These are phyloP conservation scores for Hydrolagus affinis DNA, from an alignment of 2,113 vertebrate species.

Conservation along the genomic window DNA sequence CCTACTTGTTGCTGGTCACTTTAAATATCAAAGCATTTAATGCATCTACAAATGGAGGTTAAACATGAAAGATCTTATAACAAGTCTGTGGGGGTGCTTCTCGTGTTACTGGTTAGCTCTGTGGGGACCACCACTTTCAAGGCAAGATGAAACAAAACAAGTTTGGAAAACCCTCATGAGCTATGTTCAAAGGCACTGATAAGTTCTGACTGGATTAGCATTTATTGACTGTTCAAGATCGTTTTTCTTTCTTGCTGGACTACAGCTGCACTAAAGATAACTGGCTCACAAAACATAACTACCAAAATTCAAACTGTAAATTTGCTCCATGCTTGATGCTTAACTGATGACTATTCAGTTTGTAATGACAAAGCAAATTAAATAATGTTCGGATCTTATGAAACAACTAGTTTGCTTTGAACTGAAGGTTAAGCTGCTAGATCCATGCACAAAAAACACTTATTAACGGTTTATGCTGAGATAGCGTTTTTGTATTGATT, in stretches of 20 bases:
- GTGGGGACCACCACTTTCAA: slow-evolving; percentile 73
- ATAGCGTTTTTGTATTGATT: slow-evolving; percentile 99
- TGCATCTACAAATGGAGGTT: slow-evolving; percentile 14
- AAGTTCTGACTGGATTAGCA: slow-evolving; percentile 98
- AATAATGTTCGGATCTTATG: slow-evolving; percentile 87
- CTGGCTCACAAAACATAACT: slow-evolving; percentile 87
- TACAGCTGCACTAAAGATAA: slow-evolving; percentile 87
- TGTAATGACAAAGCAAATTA: slow-evolving; percentile 99
- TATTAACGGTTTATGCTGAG: slow-evolving; percentile 96
- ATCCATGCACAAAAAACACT: slow-evolving; percentile 73
- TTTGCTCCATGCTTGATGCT: slow-evolving; percentile 74
- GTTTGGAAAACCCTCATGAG: slow-evolving; percentile 70
- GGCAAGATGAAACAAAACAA: slow-evolving; percentile 71
- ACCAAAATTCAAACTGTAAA: slow-evolving; percentile 61
- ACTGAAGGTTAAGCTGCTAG: slow-evolving; percentile 93
- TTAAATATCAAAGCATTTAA: slow-evolving; percentile 12
- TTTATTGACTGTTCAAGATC: slow-evolving; percentile 96
- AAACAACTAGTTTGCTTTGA: slow-evolving; percentile 84
- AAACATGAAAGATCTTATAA: slow-evolving; percentile 77
- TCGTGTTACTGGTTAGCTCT: slow-evolving; percentile 62
- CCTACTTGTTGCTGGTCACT: slow-evolving; percentile 17
- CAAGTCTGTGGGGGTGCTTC: slow-evolving; percentile 67
- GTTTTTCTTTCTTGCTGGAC: slow-evolving; percentile 74
- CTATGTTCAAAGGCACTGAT: slow-evolving; percentile 89
- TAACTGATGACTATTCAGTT: slow-evolving; percentile 96